phyloP scores from a whole-genome alignment of 2,888 invertebrate genomes.

The Perithous albicinctus region DNA sequence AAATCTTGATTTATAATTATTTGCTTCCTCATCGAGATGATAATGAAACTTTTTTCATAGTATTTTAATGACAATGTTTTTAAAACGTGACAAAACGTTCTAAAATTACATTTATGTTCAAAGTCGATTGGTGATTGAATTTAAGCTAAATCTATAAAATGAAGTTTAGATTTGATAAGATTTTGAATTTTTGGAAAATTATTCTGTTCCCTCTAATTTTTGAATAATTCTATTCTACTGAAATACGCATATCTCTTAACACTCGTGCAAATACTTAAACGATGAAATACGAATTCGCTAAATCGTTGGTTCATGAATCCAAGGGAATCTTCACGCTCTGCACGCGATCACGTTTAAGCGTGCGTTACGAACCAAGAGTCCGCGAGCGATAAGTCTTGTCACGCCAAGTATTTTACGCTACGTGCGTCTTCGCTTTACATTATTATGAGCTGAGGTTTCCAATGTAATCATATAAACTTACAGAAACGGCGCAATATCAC shows the following conservation, averaged over 20 bases:
- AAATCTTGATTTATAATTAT: no score
- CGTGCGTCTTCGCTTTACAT: constrained; percentile 57
- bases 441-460: neutral
- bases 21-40: no score
- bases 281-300: constrained; percentile 9
- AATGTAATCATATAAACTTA: neutral
- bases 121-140: no score
- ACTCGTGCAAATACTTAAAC: neutral
- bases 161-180: no score
- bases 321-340: constrained; percentile 58
- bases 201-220: no score
- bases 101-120: no score
- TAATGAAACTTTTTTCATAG: no score
- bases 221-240: no score
- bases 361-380: constrained; percentile 56
- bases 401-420: constrained; percentile 70
- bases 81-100: no score
- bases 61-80: no score
- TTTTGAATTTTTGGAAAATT: no score
- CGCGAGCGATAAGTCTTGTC: constrained; percentile 66
- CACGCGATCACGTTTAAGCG: constrained; percentile 63
- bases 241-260: constrained; percentile 7
- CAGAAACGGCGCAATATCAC: neutral
- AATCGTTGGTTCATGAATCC: constrained; percentile 13
- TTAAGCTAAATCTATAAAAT: no score